Base-by-base conservation (phyloP, 2,113 vertebrate species). In the Condylura cristata region DNA sequence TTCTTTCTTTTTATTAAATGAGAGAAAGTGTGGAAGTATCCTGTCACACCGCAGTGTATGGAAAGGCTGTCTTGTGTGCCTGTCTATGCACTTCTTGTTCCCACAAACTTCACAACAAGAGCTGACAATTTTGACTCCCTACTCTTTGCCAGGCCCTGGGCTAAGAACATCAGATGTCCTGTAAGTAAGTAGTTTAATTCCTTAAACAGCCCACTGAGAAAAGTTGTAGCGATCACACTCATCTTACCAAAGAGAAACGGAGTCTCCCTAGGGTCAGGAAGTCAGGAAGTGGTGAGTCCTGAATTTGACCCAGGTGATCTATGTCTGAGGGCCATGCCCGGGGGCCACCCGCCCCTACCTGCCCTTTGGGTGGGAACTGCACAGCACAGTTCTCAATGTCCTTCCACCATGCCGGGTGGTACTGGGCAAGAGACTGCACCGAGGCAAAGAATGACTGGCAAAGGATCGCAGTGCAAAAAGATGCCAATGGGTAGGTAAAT, bases 51-150 rank as follows among this genome's bases (percentile, higher is more conserved):
- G 34, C 7, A 34, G 9, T 17, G 16, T 11, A 2, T 18, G 14
- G 37, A 16, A 74, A 66, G 51, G 53, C 8, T 20, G 16, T 2
- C 8, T 12, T 14, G 11, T 2, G 48, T n/a, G 58, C 44, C n/a
- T 16, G 12, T 39, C 1, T 17, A 30, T 6, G 6, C 30, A 3
- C 18, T 18, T 39, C 24, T 37, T 74, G 68, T 16, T 48, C 37
- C 37, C 1, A 0, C 20, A 30, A 82, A 37, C 1, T 32, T 1
- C n/a, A 5, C 20, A 32, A 53, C 1, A 24, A 10, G 6, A 74
- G 26, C 22, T n/a, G 53, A 60, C 5, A 5, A 1, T 22, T 2
- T 16, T 28, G 61, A 10, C 5, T 8, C 2, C 37, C 66, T 30
- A 7, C 44, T 61, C 2, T 5, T 2, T 51, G 28, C 26, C 44